Evolutionary conservation across 2,113 vertebrate species (phyloP).

Genomic region (Rhea americana): DNA sequence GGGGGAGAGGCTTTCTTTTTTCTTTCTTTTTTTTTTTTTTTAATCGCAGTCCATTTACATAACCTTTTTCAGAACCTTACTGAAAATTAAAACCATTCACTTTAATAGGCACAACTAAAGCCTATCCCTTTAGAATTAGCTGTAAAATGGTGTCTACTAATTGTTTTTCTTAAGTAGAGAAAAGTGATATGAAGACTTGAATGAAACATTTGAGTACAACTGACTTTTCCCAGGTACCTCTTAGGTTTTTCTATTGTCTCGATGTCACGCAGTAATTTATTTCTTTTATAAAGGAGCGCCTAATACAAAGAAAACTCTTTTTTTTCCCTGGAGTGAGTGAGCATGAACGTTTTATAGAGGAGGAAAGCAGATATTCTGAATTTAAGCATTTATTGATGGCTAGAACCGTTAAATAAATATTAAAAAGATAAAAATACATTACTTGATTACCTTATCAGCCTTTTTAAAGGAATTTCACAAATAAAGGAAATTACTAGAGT

Average conservation of each 20-base stretch:
- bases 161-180: conserved; percentile 17
- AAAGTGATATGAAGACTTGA: neutral
- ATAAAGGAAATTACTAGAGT: neutral
- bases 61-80: neutral
- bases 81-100: neutral
- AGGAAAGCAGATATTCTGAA: neutral
- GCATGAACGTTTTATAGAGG: neutral
- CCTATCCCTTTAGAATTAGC: neutral
- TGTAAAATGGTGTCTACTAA: neutral
- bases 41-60: neutral
- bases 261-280: neutral
- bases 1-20: neutral
- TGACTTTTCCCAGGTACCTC: neutral
- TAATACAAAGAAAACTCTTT: neutral
- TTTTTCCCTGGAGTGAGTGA: neutral
- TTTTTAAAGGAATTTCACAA: neutral
- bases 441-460: neutral
- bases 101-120: neutral
- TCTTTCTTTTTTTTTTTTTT: neutral
- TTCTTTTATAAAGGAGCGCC: neutral
- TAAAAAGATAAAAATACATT: neutral
- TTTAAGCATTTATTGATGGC: neutral
- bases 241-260: neutral
- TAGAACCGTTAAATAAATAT: neutral
- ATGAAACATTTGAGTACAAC: neutral